Evolutionary conservation across 53 echinoderm and acorn worm species (phyloP).

Genomic region (Stichopus horrens): DNA sequence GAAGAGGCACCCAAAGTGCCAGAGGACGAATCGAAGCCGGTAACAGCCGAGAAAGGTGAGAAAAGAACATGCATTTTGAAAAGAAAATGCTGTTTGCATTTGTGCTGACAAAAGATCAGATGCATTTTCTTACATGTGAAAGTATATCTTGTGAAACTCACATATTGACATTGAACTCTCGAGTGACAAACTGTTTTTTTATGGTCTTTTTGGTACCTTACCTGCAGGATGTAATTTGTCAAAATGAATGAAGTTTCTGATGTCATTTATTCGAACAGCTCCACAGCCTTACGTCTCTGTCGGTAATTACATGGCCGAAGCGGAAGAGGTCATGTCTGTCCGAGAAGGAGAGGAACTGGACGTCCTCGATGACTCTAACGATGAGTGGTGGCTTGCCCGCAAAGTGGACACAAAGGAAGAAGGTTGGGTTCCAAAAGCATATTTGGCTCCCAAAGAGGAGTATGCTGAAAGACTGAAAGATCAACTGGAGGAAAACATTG

Average conservation of each 20-base stretch:
- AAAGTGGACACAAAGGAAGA: constrained; percentile 82
- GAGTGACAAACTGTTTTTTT: too few species aligned
- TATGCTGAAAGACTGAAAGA: constrained; percentile 83
- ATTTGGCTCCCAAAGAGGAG: constrained; percentile 83
- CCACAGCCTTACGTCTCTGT: constrained; percentile 71
- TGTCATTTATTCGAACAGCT: constrained; percentile 40
- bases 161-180: too few species aligned
- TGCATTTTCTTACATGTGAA: too few species aligned
- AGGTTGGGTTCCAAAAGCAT: constrained; percentile 96
- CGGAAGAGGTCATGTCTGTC: constrained; percentile 95
- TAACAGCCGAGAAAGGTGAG: background rate
- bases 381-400: constrained; percentile 94
- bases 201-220: too few species aligned
- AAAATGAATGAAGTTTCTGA: background rate
- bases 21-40: constrained; percentile 4
- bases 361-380: constrained; percentile 79
- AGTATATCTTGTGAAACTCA: too few species aligned
- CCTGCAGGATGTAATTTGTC: background rate
- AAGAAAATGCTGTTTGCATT: too few species aligned
- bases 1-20: constrained; percentile 31
- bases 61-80: background rate
- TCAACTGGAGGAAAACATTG: constrained; percentile 82
- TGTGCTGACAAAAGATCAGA: too few species aligned
- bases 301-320: constrained; percentile 97
- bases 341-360: constrained; percentile 87